These are phyloP conservation scores for Lycia hirtaria DNA, from an alignment of 2,888 invertebrate genomes.

Conservation along the genomic window DNA sequence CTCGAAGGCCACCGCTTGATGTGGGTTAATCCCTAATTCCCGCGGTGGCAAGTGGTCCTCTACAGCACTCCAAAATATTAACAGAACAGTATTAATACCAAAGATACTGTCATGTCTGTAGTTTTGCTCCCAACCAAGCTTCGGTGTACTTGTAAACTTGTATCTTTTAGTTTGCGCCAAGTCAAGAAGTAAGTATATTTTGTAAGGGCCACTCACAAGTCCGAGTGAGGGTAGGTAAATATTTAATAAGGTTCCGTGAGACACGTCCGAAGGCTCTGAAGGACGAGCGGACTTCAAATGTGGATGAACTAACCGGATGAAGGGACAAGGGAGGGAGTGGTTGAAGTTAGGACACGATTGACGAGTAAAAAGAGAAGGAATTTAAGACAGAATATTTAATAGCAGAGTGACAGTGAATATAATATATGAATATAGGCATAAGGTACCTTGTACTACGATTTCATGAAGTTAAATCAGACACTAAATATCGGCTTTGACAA, in stretches of 20 bases:
- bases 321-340: neutral
- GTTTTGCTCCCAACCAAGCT: neutral
- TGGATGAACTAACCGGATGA: slow-evolving; percentile 7
- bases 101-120: neutral
- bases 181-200: slow-evolving; percentile 9
- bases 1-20: too few species aligned
- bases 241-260: slow-evolving; percentile 32
- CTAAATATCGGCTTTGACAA: too few species aligned
- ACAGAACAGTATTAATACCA: too few species aligned
- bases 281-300: slow-evolving; percentile 22
- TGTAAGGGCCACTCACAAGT: slow-evolving; percentile 22
- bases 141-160: neutral
- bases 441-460: too few species aligned
- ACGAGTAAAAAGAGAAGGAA: neutral
- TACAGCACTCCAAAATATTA: too few species aligned
- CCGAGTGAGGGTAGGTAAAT: slow-evolving; percentile 27
- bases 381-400: neutral
- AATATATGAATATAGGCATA: neutral
- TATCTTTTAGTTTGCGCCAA: slow-evolving; percentile 9
- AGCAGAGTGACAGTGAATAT: neutral
- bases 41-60: too few species aligned
- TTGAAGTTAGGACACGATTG: neutral
- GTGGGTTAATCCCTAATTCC: too few species aligned
- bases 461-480: too few species aligned
- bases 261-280: slow-evolving; percentile 24